Base-by-base conservation (phyloP, 2,113 vertebrate genomes). In the Oophaga pumilio region DNA sequence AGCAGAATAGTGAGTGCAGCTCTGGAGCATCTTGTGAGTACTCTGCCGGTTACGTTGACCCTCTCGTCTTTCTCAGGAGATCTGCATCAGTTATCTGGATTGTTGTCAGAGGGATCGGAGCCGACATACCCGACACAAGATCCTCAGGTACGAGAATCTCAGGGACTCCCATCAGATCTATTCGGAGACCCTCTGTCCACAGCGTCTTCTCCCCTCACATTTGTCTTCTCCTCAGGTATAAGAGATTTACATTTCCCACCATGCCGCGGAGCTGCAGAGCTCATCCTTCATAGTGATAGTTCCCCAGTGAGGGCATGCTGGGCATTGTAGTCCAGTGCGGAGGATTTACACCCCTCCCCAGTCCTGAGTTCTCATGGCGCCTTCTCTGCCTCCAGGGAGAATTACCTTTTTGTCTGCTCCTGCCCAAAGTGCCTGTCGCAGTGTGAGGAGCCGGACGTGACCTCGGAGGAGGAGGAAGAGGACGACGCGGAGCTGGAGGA, bases 31-130 rank as follows among this genome's bases (percentile, higher is more conserved):
- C n/a, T n/a, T n/a, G n/a, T n/a, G n/a, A 64, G 20, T 28, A 15
- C 17, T 8, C 68, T 71, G 68, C 64, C 24, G 60, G 60, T 64
- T 43, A 43, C 33, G 33, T 43, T 43, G 33, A 4, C 33, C 33
- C 5, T 43, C 33, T 43, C 73, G 0, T 0, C 77, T 85, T 81
- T n/a, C 18, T 85, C 84, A 99, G 98, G 98, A 99, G 92, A 96
- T 99, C 93, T 98, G 97, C 90, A 99, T 99, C 95, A 99, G 97
- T 91, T 99, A 99, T 60, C 89, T 99, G 86, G 98, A 99, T 89
- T 98, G 97, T 91, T 99, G 98, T 90, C 98, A 99, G 93, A 93
- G 97, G 76, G 97, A 98, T 77, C 91, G 97, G 57, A 99, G 98
- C 95, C 94, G 97, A 50, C 98, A 99, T 86, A 98, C 97, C 92